A percentile compares a stretch with the other conserved stretches of the same genome.
Conservation (phyloP, 2,113 vertebrate genomes). For the Dipodomys stephensi region DNA sequence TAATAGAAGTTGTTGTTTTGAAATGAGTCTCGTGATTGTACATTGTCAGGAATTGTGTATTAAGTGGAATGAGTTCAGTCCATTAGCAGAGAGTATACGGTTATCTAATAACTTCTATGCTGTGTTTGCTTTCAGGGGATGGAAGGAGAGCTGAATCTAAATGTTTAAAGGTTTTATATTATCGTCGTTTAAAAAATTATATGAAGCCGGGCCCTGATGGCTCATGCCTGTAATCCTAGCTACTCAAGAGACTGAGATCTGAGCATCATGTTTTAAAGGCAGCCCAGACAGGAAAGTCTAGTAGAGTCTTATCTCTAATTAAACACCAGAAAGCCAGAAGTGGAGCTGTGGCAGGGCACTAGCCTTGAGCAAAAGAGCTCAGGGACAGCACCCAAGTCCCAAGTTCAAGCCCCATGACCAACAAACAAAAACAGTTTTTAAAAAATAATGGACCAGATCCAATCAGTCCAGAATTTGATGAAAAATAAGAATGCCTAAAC, state of each 20-base stretch:
- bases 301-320: too few species aligned
- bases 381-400: too few species aligned
- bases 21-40: background rate
- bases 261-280: too few species aligned
- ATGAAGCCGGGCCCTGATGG: too few species aligned
- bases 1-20: background rate
- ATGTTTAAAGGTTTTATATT: background rate
- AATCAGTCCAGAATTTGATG: background rate
- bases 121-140: background rate
- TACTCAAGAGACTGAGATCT: too few species aligned
- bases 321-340: too few species aligned
- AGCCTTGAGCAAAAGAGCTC: too few species aligned
- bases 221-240: too few species aligned
- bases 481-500: background rate
- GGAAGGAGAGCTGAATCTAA: constrained; percentile 1
- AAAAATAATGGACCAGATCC: background rate
- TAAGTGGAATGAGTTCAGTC: background rate
- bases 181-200: background rate
- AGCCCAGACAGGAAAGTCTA: too few species aligned
- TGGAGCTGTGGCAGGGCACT: too few species aligned
- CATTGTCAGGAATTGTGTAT: background rate
- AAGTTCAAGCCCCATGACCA: too few species aligned
- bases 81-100: constrained; percentile 17
- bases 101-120: background rate
- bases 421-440: background rate